Evolutionary conservation across 2,797 vertebrate genomes (phyloP).

Genomic region (Danio aesculapii): DNA sequence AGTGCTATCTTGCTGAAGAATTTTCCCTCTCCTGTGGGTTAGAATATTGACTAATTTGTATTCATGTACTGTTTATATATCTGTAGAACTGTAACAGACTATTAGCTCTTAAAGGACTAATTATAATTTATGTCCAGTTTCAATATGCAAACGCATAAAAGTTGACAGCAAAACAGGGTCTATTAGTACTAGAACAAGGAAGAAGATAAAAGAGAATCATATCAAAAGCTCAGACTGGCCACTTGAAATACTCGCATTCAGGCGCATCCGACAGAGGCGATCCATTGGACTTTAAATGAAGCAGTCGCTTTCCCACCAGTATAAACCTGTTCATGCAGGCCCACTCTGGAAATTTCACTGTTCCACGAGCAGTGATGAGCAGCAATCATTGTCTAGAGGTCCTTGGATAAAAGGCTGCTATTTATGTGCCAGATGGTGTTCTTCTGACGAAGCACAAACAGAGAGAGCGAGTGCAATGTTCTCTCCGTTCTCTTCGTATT

Average conservation of each 20-base stretch:
- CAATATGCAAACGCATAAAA: neutral
- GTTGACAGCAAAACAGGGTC: neutral
- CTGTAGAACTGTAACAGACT: too few species aligned
- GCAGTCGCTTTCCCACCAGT: slow-evolving; percentile 4
- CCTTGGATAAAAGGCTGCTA: slow-evolving; percentile 58
- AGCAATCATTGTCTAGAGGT: slow-evolving; percentile 49
- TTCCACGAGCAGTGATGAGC: slow-evolving; percentile 22
- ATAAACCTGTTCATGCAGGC: slow-evolving; percentile 47
- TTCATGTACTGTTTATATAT: too few species aligned
- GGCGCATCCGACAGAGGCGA: slow-evolving; percentile 12
- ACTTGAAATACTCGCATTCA: slow-evolving; percentile 26
- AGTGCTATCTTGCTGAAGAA: too few species aligned
- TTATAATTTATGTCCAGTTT: neutral
- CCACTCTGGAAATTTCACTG: slow-evolving; percentile 34
- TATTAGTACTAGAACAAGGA: neutral
- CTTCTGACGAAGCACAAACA: slow-evolving; percentile 51
- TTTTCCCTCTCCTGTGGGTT: too few species aligned
- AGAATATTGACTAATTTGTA: too few species aligned
- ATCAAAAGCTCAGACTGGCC: slow-evolving; percentile 34
- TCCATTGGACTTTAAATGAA: slow-evolving; percentile 46
- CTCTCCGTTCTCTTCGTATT: slow-evolving; percentile 55
- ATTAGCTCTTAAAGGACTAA: neutral
- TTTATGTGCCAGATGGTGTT: slow-evolving; percentile 63
- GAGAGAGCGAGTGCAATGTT: slow-evolving; percentile 57
- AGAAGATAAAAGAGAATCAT: slow-evolving; percentile 20